These are phyloP conservation scores for Epistrophe eligans DNA, from an alignment of 2,888 invertebrate species.

Conservation along the genomic window DNA sequence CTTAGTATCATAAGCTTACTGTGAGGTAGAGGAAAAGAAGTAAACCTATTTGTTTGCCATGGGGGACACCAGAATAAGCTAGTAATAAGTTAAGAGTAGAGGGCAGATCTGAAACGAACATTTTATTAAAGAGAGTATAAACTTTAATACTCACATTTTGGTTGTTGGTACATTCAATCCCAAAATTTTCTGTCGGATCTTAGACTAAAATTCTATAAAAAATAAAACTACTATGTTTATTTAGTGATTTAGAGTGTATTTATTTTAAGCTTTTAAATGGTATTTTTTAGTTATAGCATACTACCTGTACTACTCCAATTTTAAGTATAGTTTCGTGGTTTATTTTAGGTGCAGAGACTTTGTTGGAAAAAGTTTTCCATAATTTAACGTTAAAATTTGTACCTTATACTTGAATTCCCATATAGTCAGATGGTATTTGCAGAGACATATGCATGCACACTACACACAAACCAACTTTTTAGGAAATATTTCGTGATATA, in stretches of 20 bases:
- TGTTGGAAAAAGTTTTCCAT: constrained; percentile 47
- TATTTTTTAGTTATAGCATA: background rate
- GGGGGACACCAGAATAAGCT: no score
- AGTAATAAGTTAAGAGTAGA: no score
- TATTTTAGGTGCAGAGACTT: background rate
- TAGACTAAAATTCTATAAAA: no score
- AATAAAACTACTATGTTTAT: no score
- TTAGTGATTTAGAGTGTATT: constrained; percentile 5
- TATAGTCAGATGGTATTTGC: background rate
- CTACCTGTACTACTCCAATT: constrained; percentile 49
- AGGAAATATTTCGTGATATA: background rate
- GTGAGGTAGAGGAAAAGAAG: no score
- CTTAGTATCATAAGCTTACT: no score
- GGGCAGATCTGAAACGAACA: no score
- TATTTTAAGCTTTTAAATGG: background rate
- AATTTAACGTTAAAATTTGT: constrained; percentile 62
- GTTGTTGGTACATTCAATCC: no score
- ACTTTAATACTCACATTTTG: no score
- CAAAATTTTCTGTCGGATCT: no score
- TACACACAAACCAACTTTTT: background rate
- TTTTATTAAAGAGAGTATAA: no score
- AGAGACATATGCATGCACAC: background rate
- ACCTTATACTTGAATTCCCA: constrained; percentile 24
- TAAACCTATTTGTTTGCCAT: no score
- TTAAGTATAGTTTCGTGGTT: constrained; percentile 39